Base-by-base conservation (phyloP, 2,888 invertebrate species). In the Xiphydria camelus region DNA sequence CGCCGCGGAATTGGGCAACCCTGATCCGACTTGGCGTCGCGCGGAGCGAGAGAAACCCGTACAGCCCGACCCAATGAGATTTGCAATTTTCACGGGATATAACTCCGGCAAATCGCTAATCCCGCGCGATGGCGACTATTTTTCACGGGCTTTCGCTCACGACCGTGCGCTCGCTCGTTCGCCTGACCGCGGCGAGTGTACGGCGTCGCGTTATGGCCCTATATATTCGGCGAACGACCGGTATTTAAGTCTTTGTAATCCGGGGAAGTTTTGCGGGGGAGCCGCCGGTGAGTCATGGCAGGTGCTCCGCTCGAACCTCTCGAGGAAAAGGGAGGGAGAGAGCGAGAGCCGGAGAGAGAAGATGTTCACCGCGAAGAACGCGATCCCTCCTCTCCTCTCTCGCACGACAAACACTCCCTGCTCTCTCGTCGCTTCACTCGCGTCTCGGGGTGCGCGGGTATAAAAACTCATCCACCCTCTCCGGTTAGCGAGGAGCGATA, bases 241-340 rank as follows among this genome's bases (percentile, higher is more conserved):
- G 66, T 66, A 70, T 69, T 70, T 69, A 68, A 68, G 69, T 66
- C 70, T 69, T 70, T 68, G 68, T 70, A 70, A 68, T 70, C 68
- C 62, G 61, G 58, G 49, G 43, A 66, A 65, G 61, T 70, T 70
- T 68, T 66, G 70, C 70, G 71, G 70, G 70, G 70, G 71, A 68
- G 68, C 65, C 55, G 56, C 55, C 66, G 65, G 66, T 70, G 70
- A 70, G 69, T 70, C 70, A 70, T 61, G 70, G 70, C 70, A 70
- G 70, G 70, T 70, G 70, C 66, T 66, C 45, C 50, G 55, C 48
- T 40, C 47, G 23, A 21, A 34, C 12, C 43, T 42, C 42, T 43
- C 31, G 26, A 45, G 15, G 36, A 36, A 41, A 31, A 19, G 23
- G 41, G 36, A 41, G 32, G 47, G 57, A 59, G 59, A 59, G 53